These are phyloP conservation scores for Fragum whitleyi DNA, from an alignment of 2,888 invertebrate genomes.

Conservation along the genomic window DNA sequence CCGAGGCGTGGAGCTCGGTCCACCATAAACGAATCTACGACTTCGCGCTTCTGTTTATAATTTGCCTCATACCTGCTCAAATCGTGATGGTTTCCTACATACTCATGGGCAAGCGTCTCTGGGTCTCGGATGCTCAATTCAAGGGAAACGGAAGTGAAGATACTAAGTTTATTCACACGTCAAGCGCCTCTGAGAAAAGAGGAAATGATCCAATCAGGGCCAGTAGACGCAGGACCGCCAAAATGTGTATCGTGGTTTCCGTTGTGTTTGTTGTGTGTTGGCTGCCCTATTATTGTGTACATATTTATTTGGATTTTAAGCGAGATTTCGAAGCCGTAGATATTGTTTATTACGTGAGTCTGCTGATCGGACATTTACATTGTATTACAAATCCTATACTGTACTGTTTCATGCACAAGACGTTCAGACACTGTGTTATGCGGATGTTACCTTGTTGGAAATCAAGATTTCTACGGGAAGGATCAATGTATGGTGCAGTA, in stretches of 20 bases:
- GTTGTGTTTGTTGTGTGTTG: slow-evolving; percentile 92
- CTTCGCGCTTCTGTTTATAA: slow-evolving; percentile 90
- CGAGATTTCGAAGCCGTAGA: slow-evolving; percentile 85
- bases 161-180: slow-evolving; percentile 23
- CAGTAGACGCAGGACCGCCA: slow-evolving; percentile 91
- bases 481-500: slow-evolving; percentile 59
- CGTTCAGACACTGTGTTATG: slow-evolving; percentile 86
- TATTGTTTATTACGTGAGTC: slow-evolving; percentile 87
- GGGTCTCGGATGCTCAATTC: slow-evolving; percentile 70
- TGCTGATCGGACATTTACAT: slow-evolving; percentile 91
- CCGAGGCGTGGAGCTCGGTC: slow-evolving; percentile 88
- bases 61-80: slow-evolving; percentile 90
- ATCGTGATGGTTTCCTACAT: slow-evolving; percentile 84
- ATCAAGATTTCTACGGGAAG: slow-evolving; percentile 29
- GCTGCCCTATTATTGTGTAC: slow-evolving; percentile 91
- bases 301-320: slow-evolving; percentile 88
- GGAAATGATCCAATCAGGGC: slow-evolving; percentile 85
- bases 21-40: slow-evolving; percentile 88
- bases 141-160: slow-evolving; percentile 50
- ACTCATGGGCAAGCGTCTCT: slow-evolving; percentile 86
- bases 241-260: slow-evolving; percentile 91
- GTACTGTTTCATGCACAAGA: slow-evolving; percentile 91
- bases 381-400: slow-evolving; percentile 92
- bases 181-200: slow-evolving; percentile 53
- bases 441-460: slow-evolving; percentile 62